Base-by-base conservation (phyloP, 2,113 vertebrate species). In the Anhinga rufa region DNA sequence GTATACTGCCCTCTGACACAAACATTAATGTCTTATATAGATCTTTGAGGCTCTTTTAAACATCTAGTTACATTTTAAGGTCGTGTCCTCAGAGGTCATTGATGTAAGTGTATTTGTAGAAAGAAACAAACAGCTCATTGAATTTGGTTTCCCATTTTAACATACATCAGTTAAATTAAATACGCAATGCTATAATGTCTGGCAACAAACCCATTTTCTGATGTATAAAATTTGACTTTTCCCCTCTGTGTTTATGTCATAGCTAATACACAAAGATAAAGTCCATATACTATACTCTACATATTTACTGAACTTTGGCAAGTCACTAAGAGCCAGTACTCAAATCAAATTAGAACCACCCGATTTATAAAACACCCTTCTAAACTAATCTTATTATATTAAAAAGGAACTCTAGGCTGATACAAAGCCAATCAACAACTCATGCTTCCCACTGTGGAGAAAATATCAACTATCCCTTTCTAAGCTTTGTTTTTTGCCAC, bases 81-180 rank as follows among this genome's bases (percentile, higher is more conserved):
- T 97, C 95, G 3, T 82, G 92, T 96, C 97, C 97, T 98, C 95
- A 52, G 94, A 96, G 97, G 92, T 97, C 96, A 97, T 75, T 97
- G 95, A 96, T 97, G 93, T 97, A 95, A 96, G 91, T 69, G 9
- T 93, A 92, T 91, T 96, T 95, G 92, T 38, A 93, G 91, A 93
- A 93, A 97, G 86, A 97, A 98, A 98, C 93, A 82, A 97, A 93
- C 96, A 97, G 77, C 81, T 97, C 96, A 96, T 96, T 97, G 91
- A 97, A 96, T 94, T 93, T 88, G 91, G 77, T 97, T 98, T 96
- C 95, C 89, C 88, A 6, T 94, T 96, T 97, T 96, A 95, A 96
- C 93, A 89, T 97, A 89, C 72, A 91, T 97, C 97, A 95, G 92
- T 97, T 97, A 98, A 97, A 90, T 94, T 95, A 97, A 96, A 93